These are phyloP conservation scores for Myotis findleyi DNA, from an alignment of 2,797 vertebrate species.

Conservation along the genomic window DNA sequence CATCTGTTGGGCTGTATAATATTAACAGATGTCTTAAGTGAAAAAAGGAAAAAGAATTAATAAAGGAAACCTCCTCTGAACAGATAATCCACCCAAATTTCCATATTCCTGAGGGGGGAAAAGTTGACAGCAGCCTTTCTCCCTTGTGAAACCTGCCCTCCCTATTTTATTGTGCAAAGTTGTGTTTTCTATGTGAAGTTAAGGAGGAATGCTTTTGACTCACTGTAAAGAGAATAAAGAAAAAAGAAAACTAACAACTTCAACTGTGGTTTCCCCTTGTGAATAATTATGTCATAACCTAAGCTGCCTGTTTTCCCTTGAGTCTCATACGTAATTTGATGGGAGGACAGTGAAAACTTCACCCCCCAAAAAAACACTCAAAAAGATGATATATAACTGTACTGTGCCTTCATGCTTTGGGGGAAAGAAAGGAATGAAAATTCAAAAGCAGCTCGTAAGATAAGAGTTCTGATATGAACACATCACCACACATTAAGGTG, in stretches of 20 bases:
- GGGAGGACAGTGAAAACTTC: conserved; percentile 40
- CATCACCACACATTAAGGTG: neutral
- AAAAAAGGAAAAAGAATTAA: conserved; percentile 75
- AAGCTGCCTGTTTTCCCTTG: conserved; percentile 55
- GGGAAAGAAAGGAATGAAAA: neutral
- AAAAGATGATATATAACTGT: conserved; percentile 6
- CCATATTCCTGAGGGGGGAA: conserved; percentile 76
- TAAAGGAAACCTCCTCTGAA: conserved; percentile 85
- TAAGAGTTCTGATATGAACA: neutral
- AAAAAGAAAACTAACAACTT: conserved; percentile 64
- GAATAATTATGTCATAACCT: conserved; percentile 69
- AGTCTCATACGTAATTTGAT: conserved; percentile 61
- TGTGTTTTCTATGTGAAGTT: conserved; percentile 76
- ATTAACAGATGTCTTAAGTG: conserved; percentile 88
- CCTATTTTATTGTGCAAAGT: conserved; percentile 76
- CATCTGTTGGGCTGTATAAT: conserved; percentile 86
- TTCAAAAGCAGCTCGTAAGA: conserved; percentile 26
- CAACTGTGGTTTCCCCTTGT: conserved; percentile 38
- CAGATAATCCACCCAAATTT: conserved; percentile 85
- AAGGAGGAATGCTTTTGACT: conserved; percentile 72
- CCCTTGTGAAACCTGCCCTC: conserved; percentile 77
- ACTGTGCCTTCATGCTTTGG: neutral
- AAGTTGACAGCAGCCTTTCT: conserved; percentile 71
- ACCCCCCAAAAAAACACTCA: neutral
- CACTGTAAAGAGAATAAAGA: conserved; percentile 61